phyloP scores from a whole-genome alignment of 35 echinoderm and acorn worm genomes.

The Lytechinus variegatus region DNA sequence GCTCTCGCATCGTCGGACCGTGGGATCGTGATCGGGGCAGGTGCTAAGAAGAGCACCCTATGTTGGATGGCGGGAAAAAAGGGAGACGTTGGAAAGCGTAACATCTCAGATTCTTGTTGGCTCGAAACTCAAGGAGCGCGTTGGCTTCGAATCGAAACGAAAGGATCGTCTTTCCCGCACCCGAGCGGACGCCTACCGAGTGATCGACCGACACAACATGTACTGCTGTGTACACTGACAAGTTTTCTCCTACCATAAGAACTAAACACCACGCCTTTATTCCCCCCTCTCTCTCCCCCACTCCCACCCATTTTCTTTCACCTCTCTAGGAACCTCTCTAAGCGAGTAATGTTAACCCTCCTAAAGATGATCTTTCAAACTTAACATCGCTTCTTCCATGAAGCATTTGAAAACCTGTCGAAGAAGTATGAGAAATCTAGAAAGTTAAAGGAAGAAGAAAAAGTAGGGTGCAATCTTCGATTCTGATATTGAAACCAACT shows the following conservation, averaged over 20 bases:
- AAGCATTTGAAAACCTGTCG: neutral
- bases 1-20: neutral
- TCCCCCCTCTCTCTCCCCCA: neutral
- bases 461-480: slow-evolving; percentile 1
- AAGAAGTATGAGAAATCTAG: neutral
- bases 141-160: slow-evolving; percentile 30
- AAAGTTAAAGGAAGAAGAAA: neutral
- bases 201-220: neutral
- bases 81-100: slow-evolving; percentile 8
- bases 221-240: slow-evolving; percentile 34
- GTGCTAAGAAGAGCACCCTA: neutral
- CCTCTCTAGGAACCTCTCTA: neutral
- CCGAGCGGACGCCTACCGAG: slow-evolving; percentile 13
- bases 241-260: neutral
- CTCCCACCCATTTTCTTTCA: neutral
- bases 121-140: slow-evolving; percentile 40
- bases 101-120: slow-evolving; percentile 29
- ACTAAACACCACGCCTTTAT: slow-evolving; percentile 32
- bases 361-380: slow-evolving; percentile 33
- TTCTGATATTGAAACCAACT: slow-evolving; percentile 37
- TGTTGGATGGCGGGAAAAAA: neutral
- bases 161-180: slow-evolving; percentile 26
- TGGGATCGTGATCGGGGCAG: slow-evolving; percentile 5
- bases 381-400: slow-evolving; percentile 30
- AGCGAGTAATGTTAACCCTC: slow-evolving; percentile 34